These are phyloP conservation scores for Agapornis canus DNA, from an alignment of 2,797 vertebrate genomes.

Conservation along the genomic window DNA sequence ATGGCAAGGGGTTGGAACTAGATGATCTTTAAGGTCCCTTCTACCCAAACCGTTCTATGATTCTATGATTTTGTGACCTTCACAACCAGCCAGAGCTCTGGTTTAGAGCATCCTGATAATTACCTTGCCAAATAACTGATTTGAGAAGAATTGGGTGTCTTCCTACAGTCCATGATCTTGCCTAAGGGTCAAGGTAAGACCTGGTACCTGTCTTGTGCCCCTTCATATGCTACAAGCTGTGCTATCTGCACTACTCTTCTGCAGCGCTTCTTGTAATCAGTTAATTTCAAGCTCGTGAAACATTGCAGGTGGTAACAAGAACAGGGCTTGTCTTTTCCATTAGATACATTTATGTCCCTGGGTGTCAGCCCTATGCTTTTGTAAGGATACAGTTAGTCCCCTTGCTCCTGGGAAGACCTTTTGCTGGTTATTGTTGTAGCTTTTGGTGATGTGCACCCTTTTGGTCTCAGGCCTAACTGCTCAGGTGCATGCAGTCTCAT, in stretches of 20 bases:
- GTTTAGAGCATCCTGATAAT: background rate
- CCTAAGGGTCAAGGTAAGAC: background rate
- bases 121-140: background rate
- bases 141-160: background rate
- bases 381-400: background rate
- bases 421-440: background rate
- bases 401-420: background rate
- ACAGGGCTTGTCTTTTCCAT: background rate
- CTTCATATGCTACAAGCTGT: rapidly evolving
- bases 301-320: background rate
- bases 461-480: background rate
- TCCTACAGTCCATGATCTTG: background rate
- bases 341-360: background rate
- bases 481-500: background rate
- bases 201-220: background rate
- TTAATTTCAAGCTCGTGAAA: conserved; percentile 8
- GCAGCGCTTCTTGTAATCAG: background rate
- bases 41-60: background rate
- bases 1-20: background rate
- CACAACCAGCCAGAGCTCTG: background rate
- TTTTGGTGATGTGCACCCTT: background rate
- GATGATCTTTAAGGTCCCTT: background rate
- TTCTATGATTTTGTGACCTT: background rate
- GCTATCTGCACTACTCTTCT: background rate
- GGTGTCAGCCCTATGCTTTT: background rate